These are phyloP conservation scores for Miltochrista miniata DNA, from an alignment of 2,888 invertebrate genomes.

Conservation along the genomic window DNA sequence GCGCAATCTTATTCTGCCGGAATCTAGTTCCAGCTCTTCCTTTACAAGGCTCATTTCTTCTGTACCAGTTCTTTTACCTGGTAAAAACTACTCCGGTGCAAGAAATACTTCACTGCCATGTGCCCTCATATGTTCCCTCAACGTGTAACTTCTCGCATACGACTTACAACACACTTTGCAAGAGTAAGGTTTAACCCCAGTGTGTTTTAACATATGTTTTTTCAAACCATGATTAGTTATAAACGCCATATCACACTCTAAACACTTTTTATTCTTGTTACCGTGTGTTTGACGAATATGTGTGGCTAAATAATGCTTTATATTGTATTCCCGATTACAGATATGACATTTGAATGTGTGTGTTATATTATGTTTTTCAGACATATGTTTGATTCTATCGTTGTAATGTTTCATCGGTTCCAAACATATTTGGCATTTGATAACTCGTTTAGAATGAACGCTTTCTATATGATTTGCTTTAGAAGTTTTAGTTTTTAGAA, in stretches of 20 bases:
- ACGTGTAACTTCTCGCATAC: constrained; percentile 53
- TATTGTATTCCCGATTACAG: constrained; percentile 63
- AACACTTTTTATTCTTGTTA: constrained; percentile 72
- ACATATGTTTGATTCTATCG: constrained; percentile 73
- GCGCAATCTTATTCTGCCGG: no score
- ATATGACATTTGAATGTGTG: constrained; percentile 67
- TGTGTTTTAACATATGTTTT: constrained; percentile 73
- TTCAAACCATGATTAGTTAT: constrained; percentile 74
- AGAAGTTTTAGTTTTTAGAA: constrained; percentile 64
- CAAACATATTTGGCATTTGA: constrained; percentile 70
- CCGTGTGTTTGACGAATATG: constrained; percentile 74
- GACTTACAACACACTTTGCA: constrained; percentile 66
- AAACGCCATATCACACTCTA: constrained; percentile 76
- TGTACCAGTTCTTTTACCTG: background rate
- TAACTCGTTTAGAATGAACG: constrained; percentile 61
- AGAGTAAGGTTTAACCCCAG: constrained; percentile 62
- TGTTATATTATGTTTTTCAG: constrained; percentile 65
- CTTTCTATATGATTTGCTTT: constrained; percentile 68
- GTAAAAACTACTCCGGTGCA: constrained; percentile 5
- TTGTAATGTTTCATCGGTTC: constrained; percentile 75
- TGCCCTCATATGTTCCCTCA: constrained; percentile 55
- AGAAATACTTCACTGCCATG: constrained; percentile 40
- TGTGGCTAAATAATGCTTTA: constrained; percentile 72
- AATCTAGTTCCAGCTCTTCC: no score
- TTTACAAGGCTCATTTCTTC: background rate